These are phyloP conservation scores for Rhynchotus rufescens DNA, from an alignment of 2,797 vertebrate genomes.

Conservation along the genomic window DNA sequence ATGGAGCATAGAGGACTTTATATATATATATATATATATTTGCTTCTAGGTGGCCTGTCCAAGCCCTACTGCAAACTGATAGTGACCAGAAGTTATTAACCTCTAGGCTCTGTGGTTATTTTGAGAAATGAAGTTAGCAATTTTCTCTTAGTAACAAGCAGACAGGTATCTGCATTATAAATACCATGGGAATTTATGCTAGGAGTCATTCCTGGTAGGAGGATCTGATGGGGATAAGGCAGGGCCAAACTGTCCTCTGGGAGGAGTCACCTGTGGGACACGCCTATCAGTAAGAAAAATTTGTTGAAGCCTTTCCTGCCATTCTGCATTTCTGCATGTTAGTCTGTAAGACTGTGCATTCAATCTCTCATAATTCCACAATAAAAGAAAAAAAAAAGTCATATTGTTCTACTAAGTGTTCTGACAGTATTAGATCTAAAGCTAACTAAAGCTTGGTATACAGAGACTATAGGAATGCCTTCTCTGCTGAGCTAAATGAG, in stretches of 20 bases:
- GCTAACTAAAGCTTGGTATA: not conserved
- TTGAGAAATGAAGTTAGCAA: conserved; percentile 14
- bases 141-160: conserved; percentile 7
- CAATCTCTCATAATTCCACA: not conserved
- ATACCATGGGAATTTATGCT: not conserved
- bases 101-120: conserved; percentile 1
- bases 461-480: not conserved
- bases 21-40: not conserved
- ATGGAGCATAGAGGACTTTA: conserved; percentile 21
- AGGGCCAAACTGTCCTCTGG: not conserved
- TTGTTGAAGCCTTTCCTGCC: not conserved
- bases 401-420: not conserved
- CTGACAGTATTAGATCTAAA: not conserved
- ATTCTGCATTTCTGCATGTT: not conserved
- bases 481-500: not conserved
- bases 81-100: conserved; percentile 25
- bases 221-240: not conserved
- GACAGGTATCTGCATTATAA: not conserved
- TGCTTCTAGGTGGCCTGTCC: conserved; percentile 7
- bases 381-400: not conserved
- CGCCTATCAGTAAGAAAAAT: not conserved
- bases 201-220: not conserved
- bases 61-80: conserved; percentile 1
- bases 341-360: not conserved
- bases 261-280: not conserved